Evolutionary conservation across 2,888 invertebrate species (phyloP), one percentile per base, ranked within the genome.

Genomic region (Agrochola lychnidis): DNA sequence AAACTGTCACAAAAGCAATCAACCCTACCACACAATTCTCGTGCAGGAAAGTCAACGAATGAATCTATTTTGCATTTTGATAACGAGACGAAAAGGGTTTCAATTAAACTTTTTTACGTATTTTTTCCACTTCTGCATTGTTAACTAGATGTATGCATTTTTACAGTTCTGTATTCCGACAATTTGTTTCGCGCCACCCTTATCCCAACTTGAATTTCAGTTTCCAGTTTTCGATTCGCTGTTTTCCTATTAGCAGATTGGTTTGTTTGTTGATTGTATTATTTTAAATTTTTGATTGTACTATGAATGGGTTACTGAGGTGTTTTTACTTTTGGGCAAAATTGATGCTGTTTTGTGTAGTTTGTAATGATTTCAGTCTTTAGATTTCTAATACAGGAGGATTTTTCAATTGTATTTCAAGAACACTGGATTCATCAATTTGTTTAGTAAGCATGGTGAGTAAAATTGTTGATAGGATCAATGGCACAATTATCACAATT

Each of bases 1-100:
- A 30, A 70, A 51, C 4, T 56, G 10, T 22, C n/a, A 30, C n/a
- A 80, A 53, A 75, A 48, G 19, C 14, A 3, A 5, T 1, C 78
- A 81, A 48, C 84, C 78, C 77, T 76, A 68, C 9, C 36, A 64
- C 66, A 40, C 14, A 74, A 69, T 16, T 67, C 72, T 68, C 1
- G n/a, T 51, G 45, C 61, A 51, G 74, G 36, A 88, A 74, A 83
- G 72, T 81, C 82, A 80, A 79, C 87, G 76, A 85, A 84, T 82
- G 72, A 87, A 83, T 84, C 75, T 83, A 84, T 87, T 90, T 88
- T 88, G 89, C 87, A 90, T 88, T 86, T 45, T 88, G 85, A 85
- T 86, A 89, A 90, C 88, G 87, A 88, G 83, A 79, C 79, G 84
- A 87, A 87, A 84, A 85, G 87, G 85, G 86, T 88, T 91, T 87